Evolutionary conservation across 2,797 vertebrate species (phyloP).

Genomic region (Lutjanus campechanus): DNA sequence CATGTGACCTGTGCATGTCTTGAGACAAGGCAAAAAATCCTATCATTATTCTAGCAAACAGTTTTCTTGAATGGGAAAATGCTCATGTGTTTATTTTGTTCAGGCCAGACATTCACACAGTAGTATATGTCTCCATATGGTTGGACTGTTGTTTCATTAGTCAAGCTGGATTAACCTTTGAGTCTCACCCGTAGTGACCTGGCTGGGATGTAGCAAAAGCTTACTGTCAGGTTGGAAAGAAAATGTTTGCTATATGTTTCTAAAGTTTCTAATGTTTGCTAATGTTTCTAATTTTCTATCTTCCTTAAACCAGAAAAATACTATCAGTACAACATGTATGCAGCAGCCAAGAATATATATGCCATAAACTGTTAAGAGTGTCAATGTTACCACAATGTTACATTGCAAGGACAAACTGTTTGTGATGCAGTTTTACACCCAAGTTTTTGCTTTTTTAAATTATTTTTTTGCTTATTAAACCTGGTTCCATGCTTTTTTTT

Average conservation of each 20-base stretch:
- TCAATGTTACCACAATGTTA: background rate
- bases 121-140: background rate
- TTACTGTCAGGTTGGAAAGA: constrained; percentile 22
- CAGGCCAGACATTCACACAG: background rate
- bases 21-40: background rate
- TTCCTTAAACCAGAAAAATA: background rate
- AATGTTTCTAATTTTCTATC: constrained; percentile 4
- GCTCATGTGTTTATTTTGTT: background rate
- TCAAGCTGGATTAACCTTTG: constrained; percentile 48
- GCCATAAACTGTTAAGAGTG: too few species aligned
- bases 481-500: background rate
- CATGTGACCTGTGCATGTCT: background rate
- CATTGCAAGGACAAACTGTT: background rate
- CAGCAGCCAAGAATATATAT: too few species aligned
- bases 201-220: constrained; percentile 33
- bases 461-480: background rate
- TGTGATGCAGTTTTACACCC: background rate
- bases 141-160: constrained; percentile 23
- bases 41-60: too few species aligned
- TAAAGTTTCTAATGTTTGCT: too few species aligned
- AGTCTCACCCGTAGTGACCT: constrained; percentile 11
- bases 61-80: too few species aligned
- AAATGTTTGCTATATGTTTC: background rate
- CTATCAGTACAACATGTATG: too few species aligned
- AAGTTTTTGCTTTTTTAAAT: background rate